Evolutionary conservation across 2,888 invertebrate species (phyloP).

Genomic region (Boloria selene): DNA sequence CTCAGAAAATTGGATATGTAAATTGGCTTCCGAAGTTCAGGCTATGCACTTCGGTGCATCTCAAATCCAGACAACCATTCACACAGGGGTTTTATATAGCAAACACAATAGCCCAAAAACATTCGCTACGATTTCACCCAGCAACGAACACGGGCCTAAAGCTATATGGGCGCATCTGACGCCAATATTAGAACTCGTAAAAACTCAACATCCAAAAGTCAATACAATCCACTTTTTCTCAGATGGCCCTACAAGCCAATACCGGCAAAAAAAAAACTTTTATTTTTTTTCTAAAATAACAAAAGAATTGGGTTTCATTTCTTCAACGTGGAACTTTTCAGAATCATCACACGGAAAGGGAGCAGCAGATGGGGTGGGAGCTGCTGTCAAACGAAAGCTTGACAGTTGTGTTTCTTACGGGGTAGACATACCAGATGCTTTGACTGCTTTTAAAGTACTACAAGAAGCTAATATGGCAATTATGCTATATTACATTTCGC

Average conservation of each 20-base stretch:
- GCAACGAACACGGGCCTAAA: slow-evolving; percentile 8
- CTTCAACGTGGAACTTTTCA: neutral
- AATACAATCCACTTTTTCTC: neutral
- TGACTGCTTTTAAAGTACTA: too few species aligned
- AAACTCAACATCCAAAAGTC: neutral
- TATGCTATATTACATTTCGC: too few species aligned
- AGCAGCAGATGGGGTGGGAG: slow-evolving; percentile 9
- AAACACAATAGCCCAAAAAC: neutral
- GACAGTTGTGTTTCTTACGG: too few species aligned
- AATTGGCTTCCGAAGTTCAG: slow-evolving; percentile 2
- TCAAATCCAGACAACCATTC: neutral
- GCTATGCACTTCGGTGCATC: slow-evolving; percentile 17
- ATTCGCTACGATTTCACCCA: slow-evolving; percentile 6
- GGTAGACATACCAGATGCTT: too few species aligned
- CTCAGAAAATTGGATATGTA: slow-evolving; percentile 17
- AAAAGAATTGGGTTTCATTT: slow-evolving; percentile 1
- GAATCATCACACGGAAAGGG: slow-evolving; percentile 7
- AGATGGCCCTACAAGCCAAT: slow-evolving; percentile 4
- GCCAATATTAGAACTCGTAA: neutral
- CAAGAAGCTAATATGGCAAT: too few species aligned
- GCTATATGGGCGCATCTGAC: slow-evolving; percentile 10
- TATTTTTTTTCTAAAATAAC: slow-evolving; percentile 10
- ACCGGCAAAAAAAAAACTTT: slow-evolving; percentile 26
- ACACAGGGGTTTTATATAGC: slow-evolving; percentile 6
- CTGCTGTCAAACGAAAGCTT: neutral